Conservation (phyloP, 2,113 vertebrate genomes). For the Empidonax alnorum region DNA sequence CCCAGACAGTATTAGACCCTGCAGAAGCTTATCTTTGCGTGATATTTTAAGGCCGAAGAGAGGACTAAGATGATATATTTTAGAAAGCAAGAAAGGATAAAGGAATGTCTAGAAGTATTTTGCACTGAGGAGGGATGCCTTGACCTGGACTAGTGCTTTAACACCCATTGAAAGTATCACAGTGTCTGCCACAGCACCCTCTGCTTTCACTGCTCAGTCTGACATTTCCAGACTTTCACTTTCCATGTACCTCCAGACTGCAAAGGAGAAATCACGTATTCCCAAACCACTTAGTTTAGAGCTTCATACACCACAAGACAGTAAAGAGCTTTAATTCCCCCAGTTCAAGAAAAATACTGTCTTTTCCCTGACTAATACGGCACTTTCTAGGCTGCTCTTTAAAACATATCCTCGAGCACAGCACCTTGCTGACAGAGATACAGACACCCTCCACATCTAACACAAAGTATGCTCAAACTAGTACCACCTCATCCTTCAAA, state of each 20-base stretch:
- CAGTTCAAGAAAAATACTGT: background rate
- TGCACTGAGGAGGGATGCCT: background rate
- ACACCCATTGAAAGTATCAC: no score
- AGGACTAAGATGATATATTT: background rate
- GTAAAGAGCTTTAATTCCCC: background rate
- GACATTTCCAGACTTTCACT: background rate
- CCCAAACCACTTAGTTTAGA: background rate
- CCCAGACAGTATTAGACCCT: no score
- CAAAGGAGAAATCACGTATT: background rate
- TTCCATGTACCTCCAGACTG: background rate
- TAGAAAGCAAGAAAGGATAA: background rate
- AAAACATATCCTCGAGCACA: background rate
- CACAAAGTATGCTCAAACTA: background rate
- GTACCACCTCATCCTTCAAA: background rate
- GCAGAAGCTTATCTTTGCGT: background rate
- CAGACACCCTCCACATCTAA: background rate
- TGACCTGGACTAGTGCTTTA: background rate
- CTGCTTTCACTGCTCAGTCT: accelerated
- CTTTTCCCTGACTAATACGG: no score
- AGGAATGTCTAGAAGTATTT: background rate
- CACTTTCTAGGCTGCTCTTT: background rate
- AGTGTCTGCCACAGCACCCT: background rate
- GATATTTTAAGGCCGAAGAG: background rate
- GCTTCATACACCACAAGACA: background rate
- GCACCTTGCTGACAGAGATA: background rate